Conservation (phyloP, 1,140 invertebrate species). For the Anoplophora glabripennis region DNA sequence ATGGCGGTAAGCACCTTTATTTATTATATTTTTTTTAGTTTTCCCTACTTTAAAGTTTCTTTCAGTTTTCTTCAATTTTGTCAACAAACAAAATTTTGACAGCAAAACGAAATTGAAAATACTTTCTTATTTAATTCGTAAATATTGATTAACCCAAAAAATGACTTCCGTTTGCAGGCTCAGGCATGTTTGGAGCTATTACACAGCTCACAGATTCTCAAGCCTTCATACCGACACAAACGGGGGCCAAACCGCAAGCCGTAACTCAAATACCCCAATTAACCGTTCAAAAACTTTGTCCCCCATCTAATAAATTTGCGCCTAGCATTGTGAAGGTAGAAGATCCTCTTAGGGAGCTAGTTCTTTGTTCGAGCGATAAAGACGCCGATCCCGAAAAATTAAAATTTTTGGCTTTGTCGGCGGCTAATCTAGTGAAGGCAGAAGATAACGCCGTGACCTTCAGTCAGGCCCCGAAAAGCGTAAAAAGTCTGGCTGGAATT, state of each 20-base stretch:
- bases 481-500: constrained; percentile 45
- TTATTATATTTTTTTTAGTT: no score
- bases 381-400: constrained; percentile 49
- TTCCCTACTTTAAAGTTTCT: no score
- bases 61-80: background rate
- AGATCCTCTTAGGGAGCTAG: constrained; percentile 58
- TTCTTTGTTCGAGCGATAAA: constrained; percentile 52
- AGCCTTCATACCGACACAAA: constrained; percentile 1
- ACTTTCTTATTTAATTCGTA: no score
- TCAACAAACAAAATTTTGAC: background rate
- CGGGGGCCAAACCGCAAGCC: no score
- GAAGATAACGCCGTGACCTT: background rate
- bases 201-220: constrained; percentile 35
- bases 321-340: constrained; percentile 1
- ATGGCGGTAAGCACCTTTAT: no score
- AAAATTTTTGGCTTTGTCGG: constrained; percentile 52
- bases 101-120: no score
- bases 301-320: no score
- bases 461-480: constrained; percentile 23
- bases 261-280: no score
- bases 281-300: no score
- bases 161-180: constrained; percentile 15
- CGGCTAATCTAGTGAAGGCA: constrained; percentile 42
- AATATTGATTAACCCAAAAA: background rate
- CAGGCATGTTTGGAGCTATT: constrained; percentile 36